Conservation (phyloP, 2,797 vertebrate species). For the Hypotaenidia philippensis region DNA sequence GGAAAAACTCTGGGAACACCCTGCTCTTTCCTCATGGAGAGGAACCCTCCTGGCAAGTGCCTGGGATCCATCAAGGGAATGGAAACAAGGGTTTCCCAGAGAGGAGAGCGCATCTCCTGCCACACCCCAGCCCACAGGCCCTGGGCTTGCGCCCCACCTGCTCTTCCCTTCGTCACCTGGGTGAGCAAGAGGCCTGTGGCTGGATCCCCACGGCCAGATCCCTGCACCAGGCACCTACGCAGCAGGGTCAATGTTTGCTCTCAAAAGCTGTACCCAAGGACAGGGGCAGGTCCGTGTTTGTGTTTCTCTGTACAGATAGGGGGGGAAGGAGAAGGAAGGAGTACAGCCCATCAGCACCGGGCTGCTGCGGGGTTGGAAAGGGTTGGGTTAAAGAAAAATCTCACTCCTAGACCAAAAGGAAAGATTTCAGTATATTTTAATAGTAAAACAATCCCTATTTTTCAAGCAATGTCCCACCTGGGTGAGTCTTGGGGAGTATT, state of each 20-base stretch:
- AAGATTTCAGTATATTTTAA: conserved; percentile 27
- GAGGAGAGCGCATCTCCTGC: not conserved
- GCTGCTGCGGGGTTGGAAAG: conserved; percentile 11
- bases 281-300: fast-evolving
- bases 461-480: conserved; percentile 20
- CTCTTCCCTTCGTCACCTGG: not conserved
- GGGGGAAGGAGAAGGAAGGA: conserved; percentile 3
- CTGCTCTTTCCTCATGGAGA: not conserved
- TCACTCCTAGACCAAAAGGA: conserved; percentile 16
- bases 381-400: not conserved
- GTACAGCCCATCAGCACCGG: not conserved
- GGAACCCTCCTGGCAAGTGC: not conserved
- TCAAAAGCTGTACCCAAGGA: fast-evolving
- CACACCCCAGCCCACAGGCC: not conserved
- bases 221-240: not conserved
- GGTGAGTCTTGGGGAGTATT: not conserved
- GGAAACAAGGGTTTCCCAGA: too few species aligned
- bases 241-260: fast-evolving
- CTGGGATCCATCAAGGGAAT: not conserved
- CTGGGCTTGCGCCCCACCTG: fast-evolving
- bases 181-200: not conserved
- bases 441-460: not conserved
- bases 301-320: fast-evolving
- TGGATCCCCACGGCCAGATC: not conserved
- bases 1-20: not conserved